phyloP scores from a whole-genome alignment of 2,113 vertebrate genomes.

The Hippocampus mohnikei region DNA sequence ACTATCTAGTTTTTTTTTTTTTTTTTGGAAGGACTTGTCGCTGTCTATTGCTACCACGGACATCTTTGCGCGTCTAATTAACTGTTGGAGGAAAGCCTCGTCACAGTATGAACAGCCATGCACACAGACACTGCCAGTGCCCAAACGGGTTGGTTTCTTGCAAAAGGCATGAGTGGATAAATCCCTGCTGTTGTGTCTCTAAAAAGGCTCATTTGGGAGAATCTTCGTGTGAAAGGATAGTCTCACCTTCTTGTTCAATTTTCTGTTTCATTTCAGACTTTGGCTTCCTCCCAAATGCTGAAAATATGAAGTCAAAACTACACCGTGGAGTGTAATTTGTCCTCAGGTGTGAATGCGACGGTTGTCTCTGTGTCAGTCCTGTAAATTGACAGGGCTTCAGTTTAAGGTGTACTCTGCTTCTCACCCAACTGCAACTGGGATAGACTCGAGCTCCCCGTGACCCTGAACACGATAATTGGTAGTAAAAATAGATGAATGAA shows the following conservation, averaged over 20 bases:
- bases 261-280: background rate
- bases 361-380: constrained; percentile 2
- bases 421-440: background rate
- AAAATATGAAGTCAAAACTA: background rate
- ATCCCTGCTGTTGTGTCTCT: background rate
- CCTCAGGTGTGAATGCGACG: background rate
- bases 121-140: background rate
- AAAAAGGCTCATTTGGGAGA: background rate
- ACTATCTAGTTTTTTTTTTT: no score
- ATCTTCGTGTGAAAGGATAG: background rate
- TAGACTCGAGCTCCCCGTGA: background rate
- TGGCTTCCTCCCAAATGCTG: background rate
- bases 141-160: background rate
- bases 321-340: background rate
- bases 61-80: background rate
- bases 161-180: background rate
- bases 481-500: background rate
- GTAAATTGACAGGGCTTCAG: constrained; percentile 1
- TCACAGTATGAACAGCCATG: background rate
- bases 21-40: no score
- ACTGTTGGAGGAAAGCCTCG: background rate
- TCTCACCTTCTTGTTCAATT: background rate
- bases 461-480: background rate
- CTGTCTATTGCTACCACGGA: background rate
- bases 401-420: constrained; percentile 1